Evolutionary conservation across 1,140 invertebrate genomes (phyloP).

Genomic region (Aphelenchoides besseyi): DNA sequence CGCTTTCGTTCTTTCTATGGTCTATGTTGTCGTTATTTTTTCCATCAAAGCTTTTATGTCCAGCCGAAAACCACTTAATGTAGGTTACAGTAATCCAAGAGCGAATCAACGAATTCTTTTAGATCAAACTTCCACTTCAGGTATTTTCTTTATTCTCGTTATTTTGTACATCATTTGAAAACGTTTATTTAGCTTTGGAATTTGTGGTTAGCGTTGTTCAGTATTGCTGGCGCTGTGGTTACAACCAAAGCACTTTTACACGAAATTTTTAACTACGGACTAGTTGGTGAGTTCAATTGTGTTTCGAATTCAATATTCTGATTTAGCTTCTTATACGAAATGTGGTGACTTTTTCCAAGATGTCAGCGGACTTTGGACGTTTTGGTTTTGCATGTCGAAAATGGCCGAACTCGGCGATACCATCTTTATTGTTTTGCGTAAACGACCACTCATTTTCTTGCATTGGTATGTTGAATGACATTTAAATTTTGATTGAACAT

Average conservation of each 20-base stretch:
- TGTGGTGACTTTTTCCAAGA: conserved; percentile 74
- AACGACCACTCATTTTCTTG: conserved; percentile 58
- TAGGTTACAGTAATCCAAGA: conserved; percentile 20
- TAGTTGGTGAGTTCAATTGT: conserved; percentile 69
- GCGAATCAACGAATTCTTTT: no score
- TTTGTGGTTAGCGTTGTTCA: conserved; percentile 81
- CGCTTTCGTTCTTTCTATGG: conserved; percentile 48
- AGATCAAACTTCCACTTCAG: background rate
- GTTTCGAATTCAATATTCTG: conserved; percentile 45
- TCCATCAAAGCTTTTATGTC: conserved; percentile 40
- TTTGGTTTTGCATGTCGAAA: conserved; percentile 56
- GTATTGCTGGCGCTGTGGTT: conserved; percentile 70
- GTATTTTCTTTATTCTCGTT: background rate
- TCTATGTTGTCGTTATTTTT: conserved; percentile 50
- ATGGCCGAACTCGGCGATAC: conserved; percentile 62
- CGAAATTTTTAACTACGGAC: conserved; percentile 67
- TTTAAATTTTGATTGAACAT: conserved; percentile 42
- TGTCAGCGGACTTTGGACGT: conserved; percentile 74
- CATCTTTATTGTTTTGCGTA: conserved; percentile 57
- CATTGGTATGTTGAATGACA: no score
- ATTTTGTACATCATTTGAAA: no score
- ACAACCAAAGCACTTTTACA: conserved; percentile 52
- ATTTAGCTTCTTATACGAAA: conserved; percentile 66
- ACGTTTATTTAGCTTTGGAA: conserved; percentile 81
- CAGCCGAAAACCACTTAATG: conserved; percentile 41